These are phyloP conservation scores for Opisthocomus hoazin DNA, from an alignment of 2,113 vertebrate genomes.

Conservation along the genomic window DNA sequence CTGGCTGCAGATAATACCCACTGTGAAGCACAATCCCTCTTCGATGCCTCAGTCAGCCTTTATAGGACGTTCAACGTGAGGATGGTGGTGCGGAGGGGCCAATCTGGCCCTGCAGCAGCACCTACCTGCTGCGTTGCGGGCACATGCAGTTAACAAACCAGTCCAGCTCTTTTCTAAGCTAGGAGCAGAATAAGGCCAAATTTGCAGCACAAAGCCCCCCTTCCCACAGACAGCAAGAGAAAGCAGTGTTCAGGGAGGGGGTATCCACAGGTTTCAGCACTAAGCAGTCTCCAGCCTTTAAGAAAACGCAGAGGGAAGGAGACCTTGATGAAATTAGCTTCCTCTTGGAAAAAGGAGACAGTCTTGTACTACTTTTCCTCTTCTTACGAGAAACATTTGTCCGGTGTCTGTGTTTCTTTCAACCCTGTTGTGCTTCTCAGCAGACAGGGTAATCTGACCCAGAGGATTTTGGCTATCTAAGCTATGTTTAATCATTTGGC, in stretches of 20 bases:
- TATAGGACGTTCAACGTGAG: background rate
- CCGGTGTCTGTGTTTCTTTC: background rate
- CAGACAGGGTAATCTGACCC: slow-evolving; percentile 36
- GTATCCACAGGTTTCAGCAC: background rate
- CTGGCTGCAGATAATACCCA: background rate
- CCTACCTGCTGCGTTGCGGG: accelerated
- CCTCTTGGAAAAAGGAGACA: background rate
- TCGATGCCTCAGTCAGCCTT: background rate
- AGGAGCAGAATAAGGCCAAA: background rate
- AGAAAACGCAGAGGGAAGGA: background rate
- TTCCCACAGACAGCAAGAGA: background rate
- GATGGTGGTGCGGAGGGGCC: no score
- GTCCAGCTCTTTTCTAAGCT: background rate
- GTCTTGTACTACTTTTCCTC: background rate
- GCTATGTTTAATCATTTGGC: slow-evolving; percentile 11
- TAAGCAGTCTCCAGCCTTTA: background rate
- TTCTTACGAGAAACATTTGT: slow-evolving; percentile 21
- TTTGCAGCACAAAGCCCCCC: background rate
- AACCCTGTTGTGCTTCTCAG: background rate
- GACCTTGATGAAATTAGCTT: background rate
- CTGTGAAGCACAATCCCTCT: background rate
- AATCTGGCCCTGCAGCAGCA: background rate
- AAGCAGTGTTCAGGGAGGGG: background rate
- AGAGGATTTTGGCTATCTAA: slow-evolving; percentile 40
- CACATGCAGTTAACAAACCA: background rate